These are phyloP conservation scores for Colius striatus DNA, from an alignment of 2,113 vertebrate genomes.

Conservation along the genomic window DNA sequence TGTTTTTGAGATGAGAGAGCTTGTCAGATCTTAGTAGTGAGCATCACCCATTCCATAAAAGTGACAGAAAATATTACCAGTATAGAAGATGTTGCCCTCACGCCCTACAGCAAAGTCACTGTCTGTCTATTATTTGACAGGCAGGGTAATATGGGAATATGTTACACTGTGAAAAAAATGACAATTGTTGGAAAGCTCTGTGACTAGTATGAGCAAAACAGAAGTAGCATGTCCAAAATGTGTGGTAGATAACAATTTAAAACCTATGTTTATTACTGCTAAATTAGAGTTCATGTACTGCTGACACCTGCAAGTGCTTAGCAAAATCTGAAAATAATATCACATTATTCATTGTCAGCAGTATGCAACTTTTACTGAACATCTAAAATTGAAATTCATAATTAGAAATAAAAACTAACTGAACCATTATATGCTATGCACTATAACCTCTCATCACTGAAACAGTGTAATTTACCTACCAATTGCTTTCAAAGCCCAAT, in stretches of 20 bases:
- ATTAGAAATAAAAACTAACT: neutral
- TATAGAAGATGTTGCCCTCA: constrained; percentile 48
- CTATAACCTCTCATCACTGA: neutral
- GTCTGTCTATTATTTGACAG: constrained; percentile 67
- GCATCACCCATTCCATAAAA: constrained; percentile 58
- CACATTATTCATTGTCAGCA: neutral
- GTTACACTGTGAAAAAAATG: neutral
- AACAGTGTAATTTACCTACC: neutral
- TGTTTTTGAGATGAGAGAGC: constrained; percentile 56
- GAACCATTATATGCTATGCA: neutral
- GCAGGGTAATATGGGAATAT: constrained; percentile 61
- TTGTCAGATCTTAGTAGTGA: constrained; percentile 59
- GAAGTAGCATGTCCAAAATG: neutral
- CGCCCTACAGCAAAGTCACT: constrained; percentile 56
- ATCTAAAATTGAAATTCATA: neutral
- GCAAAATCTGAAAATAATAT: constrained; percentile 21
- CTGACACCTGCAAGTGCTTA: constrained; percentile 6
- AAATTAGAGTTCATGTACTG: neutral
- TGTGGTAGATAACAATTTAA: neutral
- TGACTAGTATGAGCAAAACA: neutral
- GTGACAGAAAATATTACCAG: constrained; percentile 61
- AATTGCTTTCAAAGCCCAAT: neutral
- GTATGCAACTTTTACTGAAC: neutral
- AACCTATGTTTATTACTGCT: neutral
- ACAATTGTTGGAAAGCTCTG: neutral